Base-by-base conservation (phyloP, 2,888 invertebrate species). In the Platypus cylindrus region DNA sequence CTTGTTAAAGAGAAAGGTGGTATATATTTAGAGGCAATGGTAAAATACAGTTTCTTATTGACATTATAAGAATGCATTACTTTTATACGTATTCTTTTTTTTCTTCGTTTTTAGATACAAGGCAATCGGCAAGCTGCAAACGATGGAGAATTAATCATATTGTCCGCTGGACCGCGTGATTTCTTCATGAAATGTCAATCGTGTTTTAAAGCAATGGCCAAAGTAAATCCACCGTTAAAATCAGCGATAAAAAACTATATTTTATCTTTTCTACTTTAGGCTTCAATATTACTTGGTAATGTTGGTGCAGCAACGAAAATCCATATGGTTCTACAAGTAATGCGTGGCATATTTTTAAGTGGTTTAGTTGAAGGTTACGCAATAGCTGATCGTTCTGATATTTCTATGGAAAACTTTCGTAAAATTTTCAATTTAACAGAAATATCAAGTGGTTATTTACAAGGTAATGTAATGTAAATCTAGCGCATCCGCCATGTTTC, bases 131-230 rank as follows among this genome's bases (percentile, higher is more conserved):
- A 76, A 14, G 83, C 91, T 52, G 87, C 91, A 1, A 79, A 89
- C 59, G 78, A 89, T 50, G 94, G 93, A 38, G 83, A 82, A 37
- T 69, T 95, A 36, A 80, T 93, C 31, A 78, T 94, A 45, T 67
- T 95, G 45, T 84, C 89, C 9, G 89, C 93, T 1, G 95, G 94
- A 11, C 87, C 91, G 62, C 73, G 82, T 48, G 66, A 78, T 20
- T 73, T 95, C 14, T 94, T 89, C 64, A 83, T 90, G 59, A 89
- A 93, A 54, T 94, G 94, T 62, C 83, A 85, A 62, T 82, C 86
- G 24, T 90, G 90, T 65, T 93, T 94, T 65, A 81, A 85, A 63
- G 90, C 94, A 29, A 90, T 94, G 75, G 87, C 90, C 52, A 87
- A 40, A 31, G 40, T 40, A 33, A 30, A 26, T 16, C 11, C 24